phyloP scores from a whole-genome alignment of 2,797 vertebrate species.

The Poecilia wingei region DNA sequence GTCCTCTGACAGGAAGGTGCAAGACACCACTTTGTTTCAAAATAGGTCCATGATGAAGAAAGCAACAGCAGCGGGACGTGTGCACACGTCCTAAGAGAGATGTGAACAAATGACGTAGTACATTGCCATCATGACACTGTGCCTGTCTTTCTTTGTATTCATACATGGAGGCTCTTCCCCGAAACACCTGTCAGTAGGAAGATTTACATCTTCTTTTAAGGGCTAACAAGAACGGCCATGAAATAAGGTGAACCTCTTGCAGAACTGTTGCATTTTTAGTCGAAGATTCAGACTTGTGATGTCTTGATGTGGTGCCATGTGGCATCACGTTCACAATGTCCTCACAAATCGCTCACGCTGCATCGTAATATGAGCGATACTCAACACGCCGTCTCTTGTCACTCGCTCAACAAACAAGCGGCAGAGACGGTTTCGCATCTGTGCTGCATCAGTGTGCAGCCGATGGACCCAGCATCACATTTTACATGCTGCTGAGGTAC shows the following conservation, averaged over 20 bases:
- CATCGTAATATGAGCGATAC: slow-evolving; percentile 32
- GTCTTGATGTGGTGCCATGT: background rate
- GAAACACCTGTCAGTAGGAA: background rate
- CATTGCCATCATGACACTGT: slow-evolving; percentile 22
- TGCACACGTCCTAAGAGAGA: slow-evolving; percentile 48
- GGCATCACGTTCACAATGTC: slow-evolving; percentile 12
- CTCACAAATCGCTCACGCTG: slow-evolving; percentile 11
- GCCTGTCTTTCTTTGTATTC: background rate
- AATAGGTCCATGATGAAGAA: slow-evolving; percentile 29
- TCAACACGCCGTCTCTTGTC: slow-evolving; percentile 9
- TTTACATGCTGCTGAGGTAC: background rate
- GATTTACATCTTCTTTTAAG: background rate
- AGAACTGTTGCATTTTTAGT: background rate
- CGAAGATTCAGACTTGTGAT: slow-evolving; percentile 3
- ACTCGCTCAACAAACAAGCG: slow-evolving; percentile 38
- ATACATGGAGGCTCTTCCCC: background rate
- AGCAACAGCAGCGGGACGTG: slow-evolving; percentile 40
- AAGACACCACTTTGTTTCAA: slow-evolving; percentile 28
- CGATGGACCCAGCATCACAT: background rate
- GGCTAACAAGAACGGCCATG: background rate
- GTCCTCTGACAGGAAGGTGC: slow-evolving; percentile 26
- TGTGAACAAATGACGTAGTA: slow-evolving; percentile 21
- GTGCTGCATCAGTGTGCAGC: slow-evolving; percentile 24
- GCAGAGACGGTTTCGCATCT: slow-evolving; percentile 25
- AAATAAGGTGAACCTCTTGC: background rate